A percentile compares a stretch with the other conserved stretches of the same genome.
phyloP scores from a whole-genome alignment of 2,888 invertebrate species.

The Bombyx huttoni region DNA sequence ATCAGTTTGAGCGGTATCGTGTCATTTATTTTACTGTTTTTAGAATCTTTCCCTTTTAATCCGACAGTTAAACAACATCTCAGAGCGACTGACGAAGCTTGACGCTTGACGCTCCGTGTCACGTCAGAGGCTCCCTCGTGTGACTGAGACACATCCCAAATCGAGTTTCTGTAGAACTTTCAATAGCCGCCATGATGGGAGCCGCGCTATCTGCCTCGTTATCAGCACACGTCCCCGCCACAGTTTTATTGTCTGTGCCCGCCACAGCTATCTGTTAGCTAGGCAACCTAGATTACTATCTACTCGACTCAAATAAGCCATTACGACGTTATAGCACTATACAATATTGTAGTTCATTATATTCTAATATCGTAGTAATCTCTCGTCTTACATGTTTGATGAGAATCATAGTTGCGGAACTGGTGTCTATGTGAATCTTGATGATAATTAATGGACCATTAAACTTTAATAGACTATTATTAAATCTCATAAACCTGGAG shows the following conservation, averaged over 20 bases:
- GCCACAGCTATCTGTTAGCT: background rate
- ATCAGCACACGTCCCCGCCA: background rate
- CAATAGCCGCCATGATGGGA: background rate
- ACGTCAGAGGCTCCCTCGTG: no score
- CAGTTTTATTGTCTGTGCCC: background rate
- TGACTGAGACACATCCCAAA: background rate
- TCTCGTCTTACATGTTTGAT: background rate
- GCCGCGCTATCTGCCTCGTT: background rate
- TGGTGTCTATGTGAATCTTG: background rate
- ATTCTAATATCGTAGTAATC: background rate
- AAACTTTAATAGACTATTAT: background rate
- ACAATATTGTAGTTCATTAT: background rate
- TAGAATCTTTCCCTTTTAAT: no score
- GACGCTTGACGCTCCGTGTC: no score
- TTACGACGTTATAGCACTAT: background rate
- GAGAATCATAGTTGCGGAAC: background rate
- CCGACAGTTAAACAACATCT: no score
- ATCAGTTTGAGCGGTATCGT: no score
- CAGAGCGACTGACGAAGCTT: no score
- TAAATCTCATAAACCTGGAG: background rate
- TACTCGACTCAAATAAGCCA: background rate
- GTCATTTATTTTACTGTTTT: no score
- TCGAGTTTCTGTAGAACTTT: background rate
- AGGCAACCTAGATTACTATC: background rate
- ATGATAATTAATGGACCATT: background rate